Base-by-base conservation (phyloP, 92 coral and sea anemone species). In the Chrysogorgia sp. region DNA sequence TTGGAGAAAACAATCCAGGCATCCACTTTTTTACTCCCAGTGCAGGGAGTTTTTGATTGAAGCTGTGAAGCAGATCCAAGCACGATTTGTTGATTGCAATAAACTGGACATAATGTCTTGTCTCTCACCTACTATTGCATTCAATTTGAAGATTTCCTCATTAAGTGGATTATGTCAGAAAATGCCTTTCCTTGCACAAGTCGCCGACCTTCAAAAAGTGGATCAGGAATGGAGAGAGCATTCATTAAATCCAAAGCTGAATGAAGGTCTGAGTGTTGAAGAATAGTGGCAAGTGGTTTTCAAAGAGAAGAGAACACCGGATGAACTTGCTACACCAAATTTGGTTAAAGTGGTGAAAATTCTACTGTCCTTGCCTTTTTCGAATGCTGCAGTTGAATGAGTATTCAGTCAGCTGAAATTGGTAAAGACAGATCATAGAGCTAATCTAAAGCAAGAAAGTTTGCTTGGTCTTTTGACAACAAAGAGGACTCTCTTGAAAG, bases 11-110 rank as follows among this genome's bases (percentile, higher is more conserved):
- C 6, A 52, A 66, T 66, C 74, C 53, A 17, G 40, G 53, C 37
- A 66, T 66, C 20, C 74, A 9, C 74, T 66, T 34, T 32, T 66
- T 35, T 66, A 66, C 37, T 66, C 74, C 74, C 74, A 66, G 52
- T 37, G 74, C 45, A 22, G n/a, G 37, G 45, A 66, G 74, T 66
- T 66, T 29, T 66, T 66, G 52, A 66, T 66, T 3, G 53, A 35
- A 50, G 74, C 43, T 66, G 74, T 66, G 8, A 24, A 35, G 30
- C 53, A 66, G 37, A 66, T 66, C 53, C 74, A 66, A 66, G 17
- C 26, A 34, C 74, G 74, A 66, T 66, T 66, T 22, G 25, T 33
- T 66, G 55, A 66, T 40, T 66, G 74, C 74, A 19, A 66, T 52
- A 34, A 28, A 40, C 25, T 66, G 8, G 53, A 37, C n/a, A 17